Conservation (phyloP, 2,888 invertebrate species). For the Zaprionus obscuricornis region DNA sequence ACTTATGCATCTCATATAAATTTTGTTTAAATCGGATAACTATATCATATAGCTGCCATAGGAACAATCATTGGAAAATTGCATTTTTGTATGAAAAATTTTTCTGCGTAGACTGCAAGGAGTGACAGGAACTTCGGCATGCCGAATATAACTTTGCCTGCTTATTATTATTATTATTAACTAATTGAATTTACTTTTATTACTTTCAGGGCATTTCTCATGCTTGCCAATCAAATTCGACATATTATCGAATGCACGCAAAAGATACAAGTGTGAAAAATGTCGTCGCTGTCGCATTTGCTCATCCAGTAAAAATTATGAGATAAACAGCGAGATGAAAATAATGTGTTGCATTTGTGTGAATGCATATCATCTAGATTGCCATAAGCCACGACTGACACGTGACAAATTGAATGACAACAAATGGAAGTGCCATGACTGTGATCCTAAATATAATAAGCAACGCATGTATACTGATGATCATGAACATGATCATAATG, state of each 20-base stretch:
- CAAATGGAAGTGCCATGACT: conserved; percentile 90
- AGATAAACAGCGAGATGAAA: conserved; percentile 86
- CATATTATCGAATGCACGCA: conserved; percentile 67
- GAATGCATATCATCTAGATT: conserved; percentile 92
- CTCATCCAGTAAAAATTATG: conserved; percentile 1
- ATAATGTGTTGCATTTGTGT: conserved; percentile 93
- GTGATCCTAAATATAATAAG: conserved; percentile 70
- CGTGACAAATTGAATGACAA: conserved; percentile 84
- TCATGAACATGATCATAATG: not conserved
- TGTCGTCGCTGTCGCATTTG: conserved; percentile 91
- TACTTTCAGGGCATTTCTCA: conserved; percentile 70
- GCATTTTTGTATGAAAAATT: no score
- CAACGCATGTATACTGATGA: conserved; percentile 1
- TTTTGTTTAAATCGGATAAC: no score
- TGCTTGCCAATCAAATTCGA: conserved; percentile 73
- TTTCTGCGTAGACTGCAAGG: no score
- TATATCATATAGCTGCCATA: no score
- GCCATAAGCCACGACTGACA: conserved; percentile 89
- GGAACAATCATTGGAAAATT: no score
- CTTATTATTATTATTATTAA: no score
- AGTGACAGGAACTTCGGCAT: no score
- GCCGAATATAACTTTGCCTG: no score
- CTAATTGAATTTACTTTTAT: no score
- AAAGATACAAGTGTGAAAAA: conserved; percentile 92
- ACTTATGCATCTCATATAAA: no score